phyloP scores from a whole-genome alignment of 1,140 invertebrate species.

The Macrotrachela quadricornifera region DNA sequence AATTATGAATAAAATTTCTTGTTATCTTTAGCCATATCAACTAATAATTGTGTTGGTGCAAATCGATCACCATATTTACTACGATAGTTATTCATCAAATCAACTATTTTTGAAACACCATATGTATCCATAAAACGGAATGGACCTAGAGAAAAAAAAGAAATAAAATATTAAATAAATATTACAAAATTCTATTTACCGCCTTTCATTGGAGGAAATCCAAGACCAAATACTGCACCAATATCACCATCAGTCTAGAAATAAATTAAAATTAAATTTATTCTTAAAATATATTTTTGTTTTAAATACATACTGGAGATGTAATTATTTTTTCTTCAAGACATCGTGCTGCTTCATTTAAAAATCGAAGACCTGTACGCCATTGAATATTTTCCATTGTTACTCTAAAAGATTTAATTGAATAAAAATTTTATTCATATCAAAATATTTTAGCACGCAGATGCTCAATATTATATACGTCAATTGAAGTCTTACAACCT shows the following conservation, averaged over 20 bases:
- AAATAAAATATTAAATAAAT: no score
- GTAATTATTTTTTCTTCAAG: slow-evolving; percentile 83
- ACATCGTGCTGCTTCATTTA: slow-evolving; percentile 88
- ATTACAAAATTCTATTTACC: no score
- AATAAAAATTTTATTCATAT: no score
- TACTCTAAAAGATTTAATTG: neutral
- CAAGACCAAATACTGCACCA: slow-evolving; percentile 91
- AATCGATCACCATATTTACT: slow-evolving; percentile 60
- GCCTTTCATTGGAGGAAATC: slow-evolving; percentile 93
- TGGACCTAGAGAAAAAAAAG: slow-evolving; percentile 38
- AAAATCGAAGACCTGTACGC: slow-evolving; percentile 70
- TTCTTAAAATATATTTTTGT: neutral
- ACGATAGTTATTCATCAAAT: slow-evolving; percentile 64
- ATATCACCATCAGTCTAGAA: slow-evolving; percentile 77
- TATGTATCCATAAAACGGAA: slow-evolving; percentile 88
- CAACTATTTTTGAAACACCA: slow-evolving; percentile 68
- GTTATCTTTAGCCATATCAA: slow-evolving; percentile 64
- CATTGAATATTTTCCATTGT: slow-evolving; percentile 69
- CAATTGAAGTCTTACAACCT: no score
- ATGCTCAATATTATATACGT: no score
- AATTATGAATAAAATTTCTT: slow-evolving; percentile 53
- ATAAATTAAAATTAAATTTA: slow-evolving; percentile 6
- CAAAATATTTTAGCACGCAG: no score
- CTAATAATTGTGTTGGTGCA: slow-evolving; percentile 65
- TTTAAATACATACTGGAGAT: slow-evolving; percentile 47